Evolutionary conservation across 2,113 vertebrate species (phyloP), one percentile per base, ranked within the genome.

Genomic region (Malaclemys terrapin): DNA sequence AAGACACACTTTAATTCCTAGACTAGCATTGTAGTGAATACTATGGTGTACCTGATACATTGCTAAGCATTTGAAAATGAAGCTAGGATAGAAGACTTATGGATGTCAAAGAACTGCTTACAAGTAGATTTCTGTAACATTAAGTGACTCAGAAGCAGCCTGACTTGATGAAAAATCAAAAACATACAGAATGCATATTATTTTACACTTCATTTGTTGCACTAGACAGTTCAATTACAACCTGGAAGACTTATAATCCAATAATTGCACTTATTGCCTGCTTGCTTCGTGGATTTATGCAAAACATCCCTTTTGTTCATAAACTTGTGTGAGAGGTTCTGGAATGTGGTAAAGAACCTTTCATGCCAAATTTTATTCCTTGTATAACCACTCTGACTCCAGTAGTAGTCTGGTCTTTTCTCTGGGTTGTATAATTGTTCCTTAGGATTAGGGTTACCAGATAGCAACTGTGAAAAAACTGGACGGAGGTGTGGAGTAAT

Each of bases 151-250:
- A 93, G 93, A 96, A 38, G 47, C 50, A 82, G 49, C 16, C 89
- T 95, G 95, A 88, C 94, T 94, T 79, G 52, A n/a, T 92, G 82
- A 84, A 89, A 88, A 95, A 96, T 89, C 78, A 93, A 95, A 91
- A 2, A 14, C 76, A 93, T 90, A 87, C 81, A 42, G 27, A 54
- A 47, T 89, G 83, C n/a, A 82, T 24, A 53, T 84, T 95, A 56
- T 81, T 92, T 35, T 52, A 2, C 78, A 62, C 85, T 94, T 91
- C 78, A 81, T 96, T 91, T 80, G 87, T 96, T 97, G 93, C 24
- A 50, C 42, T 59, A 79, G 94, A 93, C 95, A 96, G 93, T 96
- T 93, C 91, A 93, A 96, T 95, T 97, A 97, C 35, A 82, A 22
- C 62, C 72, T 81, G 82, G 76, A 94, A 95, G 93, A 88, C 25